Evolutionary conservation across 2,797 vertebrate genomes (phyloP).

Genomic region (Poecilia wingei): DNA sequence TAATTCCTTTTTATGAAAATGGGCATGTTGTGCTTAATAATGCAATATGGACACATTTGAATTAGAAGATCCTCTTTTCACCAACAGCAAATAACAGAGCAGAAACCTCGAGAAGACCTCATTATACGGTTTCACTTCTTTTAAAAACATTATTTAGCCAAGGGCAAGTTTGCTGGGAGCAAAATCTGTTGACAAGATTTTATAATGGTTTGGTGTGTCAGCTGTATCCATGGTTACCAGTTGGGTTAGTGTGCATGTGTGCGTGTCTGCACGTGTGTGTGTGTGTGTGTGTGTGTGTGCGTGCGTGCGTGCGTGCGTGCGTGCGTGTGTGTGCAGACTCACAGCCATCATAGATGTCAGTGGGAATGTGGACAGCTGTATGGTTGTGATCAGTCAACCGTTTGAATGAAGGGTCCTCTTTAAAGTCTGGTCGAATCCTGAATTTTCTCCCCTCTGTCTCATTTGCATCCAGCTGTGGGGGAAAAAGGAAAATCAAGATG

Average conservation of each 20-base stretch:
- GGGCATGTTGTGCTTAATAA: not conserved
- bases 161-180: constrained; percentile 43
- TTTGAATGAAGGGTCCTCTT: constrained; percentile 89
- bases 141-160: constrained; percentile 1
- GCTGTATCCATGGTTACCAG: constrained; percentile 64
- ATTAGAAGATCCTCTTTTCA: not conserved
- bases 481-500: constrained; percentile 18
- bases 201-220: constrained; percentile 55
- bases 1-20: not conserved
- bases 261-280: constrained; percentile 8
- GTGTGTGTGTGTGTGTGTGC: constrained; percentile 11
- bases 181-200: constrained; percentile 59
- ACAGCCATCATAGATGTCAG: constrained; percentile 99
- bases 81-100: not conserved
- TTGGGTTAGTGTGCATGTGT: constrained; percentile 16
- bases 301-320: constrained; percentile 9
- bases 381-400: constrained; percentile 92
- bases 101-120: not conserved
- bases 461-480: constrained; percentile 88
- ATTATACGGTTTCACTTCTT: not conserved
- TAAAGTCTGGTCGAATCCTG: constrained; percentile 91
- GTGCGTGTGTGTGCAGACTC: constrained; percentile 76
- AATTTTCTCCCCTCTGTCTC: constrained; percentile 89
- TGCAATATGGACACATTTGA: not conserved
- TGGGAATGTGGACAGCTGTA: constrained; percentile 97